Conservation (phyloP, 2,888 invertebrate species). For the Syrphus vitripennis region DNA sequence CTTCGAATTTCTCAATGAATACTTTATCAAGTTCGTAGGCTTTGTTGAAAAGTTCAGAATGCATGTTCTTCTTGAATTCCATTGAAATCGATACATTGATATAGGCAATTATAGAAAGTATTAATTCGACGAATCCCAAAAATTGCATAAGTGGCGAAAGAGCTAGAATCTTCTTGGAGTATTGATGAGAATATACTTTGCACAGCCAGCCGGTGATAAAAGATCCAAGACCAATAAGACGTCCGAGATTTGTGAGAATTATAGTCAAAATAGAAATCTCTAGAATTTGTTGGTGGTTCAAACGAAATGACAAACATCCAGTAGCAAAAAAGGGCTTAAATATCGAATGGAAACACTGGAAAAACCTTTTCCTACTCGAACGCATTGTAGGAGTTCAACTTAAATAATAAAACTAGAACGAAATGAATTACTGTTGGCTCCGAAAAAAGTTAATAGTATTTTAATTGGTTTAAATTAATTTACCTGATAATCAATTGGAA, state of each 20-base stretch:
- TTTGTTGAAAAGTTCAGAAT: conserved; percentile 72
- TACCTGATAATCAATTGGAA: not conserved
- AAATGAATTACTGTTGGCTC: not conserved
- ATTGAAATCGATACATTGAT: conserved; percentile 68
- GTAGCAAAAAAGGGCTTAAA: conserved; percentile 26
- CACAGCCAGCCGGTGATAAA: conserved; percentile 72
- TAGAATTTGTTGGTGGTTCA: conserved; percentile 26
- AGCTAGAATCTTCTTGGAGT: conserved; percentile 71
- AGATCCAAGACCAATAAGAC: conserved; percentile 59
- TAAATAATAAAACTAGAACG: not conserved
- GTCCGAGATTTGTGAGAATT: conserved; percentile 52
- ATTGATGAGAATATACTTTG: conserved; percentile 72
- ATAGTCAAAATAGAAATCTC: conserved; percentile 15
- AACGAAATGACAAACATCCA: conserved; percentile 42
- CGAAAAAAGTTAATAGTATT: not conserved
- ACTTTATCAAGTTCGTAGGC: conserved; percentile 74
- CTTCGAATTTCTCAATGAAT: conserved; percentile 73
- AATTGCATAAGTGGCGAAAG: conserved; percentile 75
- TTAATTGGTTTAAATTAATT: not conserved
- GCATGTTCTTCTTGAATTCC: conserved; percentile 72
- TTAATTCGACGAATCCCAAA: conserved; percentile 74
- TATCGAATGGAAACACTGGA: conserved; percentile 32
- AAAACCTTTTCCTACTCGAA: conserved; percentile 29
- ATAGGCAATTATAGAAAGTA: conserved; percentile 73
- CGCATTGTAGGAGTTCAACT: conserved; percentile 19